Base-by-base conservation (phyloP, 2,888 invertebrate genomes). In the Melanchra persicariae region DNA sequence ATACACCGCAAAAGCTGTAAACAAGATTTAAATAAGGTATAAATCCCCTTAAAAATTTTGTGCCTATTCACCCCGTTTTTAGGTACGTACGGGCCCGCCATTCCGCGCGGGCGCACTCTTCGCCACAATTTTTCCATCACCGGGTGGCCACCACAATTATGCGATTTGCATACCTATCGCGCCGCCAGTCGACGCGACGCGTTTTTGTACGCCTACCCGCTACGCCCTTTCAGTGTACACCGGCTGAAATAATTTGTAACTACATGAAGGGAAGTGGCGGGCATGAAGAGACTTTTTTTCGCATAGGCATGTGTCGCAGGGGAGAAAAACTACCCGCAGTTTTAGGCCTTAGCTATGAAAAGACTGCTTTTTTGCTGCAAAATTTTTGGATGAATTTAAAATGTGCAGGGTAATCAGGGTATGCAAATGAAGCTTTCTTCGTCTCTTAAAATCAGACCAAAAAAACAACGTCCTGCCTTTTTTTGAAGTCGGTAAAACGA, bases 101-200 rank as follows among this genome's bases (percentile, higher is more conserved):
- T 78, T 82, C 78, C 82, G 78, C 75, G 78, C 75, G 72, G 72
- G 72, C 73, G 81, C 78, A 76, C 85, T 54, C 75, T 88, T 85
- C 74, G 57, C 83, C 69, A 70, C 75, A 84, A 77, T 81, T 84
- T 83, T 85, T 83, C 81, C 81, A 83, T 85, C 74, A 80, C 69
- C 82, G 77, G 78, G 77, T 75, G 79, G 78, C 78, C 77, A 81
- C 86, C 89, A 87, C 92, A 91, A 92, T 93, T 91, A 92, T 89
- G 85, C 85, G 88, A 92, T 93, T 93, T 92, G 92, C 92, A 92
- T 92, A 88, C 83, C 87, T 87, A 88, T 89, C 91, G 85, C 83
- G 86, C 85, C 85, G 81, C 82, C 86, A 70, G 77, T 74, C 82
- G 75, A 45, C 69, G 61, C 74, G 75, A 75, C 84, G 79, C 67